Evolutionary conservation across 2,888 invertebrate genomes (phyloP), one percentile per base, ranked within the genome.

Genomic region (Microctonus aethiopoides): DNA sequence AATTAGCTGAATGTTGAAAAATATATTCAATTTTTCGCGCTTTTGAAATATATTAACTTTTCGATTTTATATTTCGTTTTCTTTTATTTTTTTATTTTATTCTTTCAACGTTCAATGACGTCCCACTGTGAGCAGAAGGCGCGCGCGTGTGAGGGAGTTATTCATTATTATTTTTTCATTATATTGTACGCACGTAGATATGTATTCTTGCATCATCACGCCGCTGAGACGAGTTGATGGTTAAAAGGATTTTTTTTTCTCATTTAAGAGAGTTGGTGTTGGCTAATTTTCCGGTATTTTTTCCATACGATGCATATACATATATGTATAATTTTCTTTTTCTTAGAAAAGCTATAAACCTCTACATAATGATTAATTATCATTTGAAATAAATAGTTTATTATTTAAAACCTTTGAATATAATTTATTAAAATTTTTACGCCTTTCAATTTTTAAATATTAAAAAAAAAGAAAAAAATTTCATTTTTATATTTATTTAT

Each of bases 271-370:
- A 39, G 61, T 20, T 73, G 77, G 81, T 79, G 81, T 81, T 79
- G 78, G 79, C 79, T 81, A 79, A 82, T 83, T 82, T 81, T 79
- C 78, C 79, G 78, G 79, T 75, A 77, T 71, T 77, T 76, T 79
- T 70, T 75, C 61, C 72, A 77, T 82, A 79, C 80, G 3, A 7
- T 29, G 29, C 7, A 29, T 29, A 5, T 29, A 29, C 29, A 29
- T 29, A 7, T 46, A 4, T 29, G 7, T 46, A 4, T 46, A 6
- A n/a, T 16, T 46, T 46, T n/a, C 6, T 5, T 46, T 16, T 46
- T 20, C 46, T 7, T 7, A 46, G 20, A 20, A 46, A 20, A 16
- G 46, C 6, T 16, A 46, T 20, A 16, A 7, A 6, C n/a, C 4
- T n/a, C 11, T n/a, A 11, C 2, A 39, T n/a, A 36, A 16, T 46